Percentiles rank a stretch among this genome's conserved stretches.
phyloP scores from a whole-genome alignment of 2,113 vertebrate species.

The Channa argus region DNA sequence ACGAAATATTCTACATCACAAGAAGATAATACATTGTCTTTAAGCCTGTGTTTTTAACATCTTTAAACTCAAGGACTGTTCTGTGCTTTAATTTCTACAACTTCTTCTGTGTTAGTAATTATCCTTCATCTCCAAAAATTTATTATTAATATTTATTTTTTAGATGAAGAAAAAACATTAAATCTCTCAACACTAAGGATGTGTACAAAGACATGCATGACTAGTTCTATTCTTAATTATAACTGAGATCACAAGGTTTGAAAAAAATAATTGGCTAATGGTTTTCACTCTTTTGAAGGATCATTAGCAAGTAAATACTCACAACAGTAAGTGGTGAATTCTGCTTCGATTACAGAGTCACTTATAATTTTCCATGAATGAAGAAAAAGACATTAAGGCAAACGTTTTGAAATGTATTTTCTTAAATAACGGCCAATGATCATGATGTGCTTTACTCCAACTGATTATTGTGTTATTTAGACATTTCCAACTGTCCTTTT shows the following conservation, averaged over 20 bases:
- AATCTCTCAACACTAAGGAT: background rate
- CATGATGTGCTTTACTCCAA: conserved; percentile 5
- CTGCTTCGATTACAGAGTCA: background rate
- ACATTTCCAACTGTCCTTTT: no score
- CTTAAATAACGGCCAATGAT: background rate
- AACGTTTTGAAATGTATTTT: no score
- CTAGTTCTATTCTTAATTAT: background rate
- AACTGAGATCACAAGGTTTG: conserved; percentile 8
- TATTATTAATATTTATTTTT: background rate
- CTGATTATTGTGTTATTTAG: no score
- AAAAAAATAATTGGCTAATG: background rate
- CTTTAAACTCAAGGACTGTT: background rate
- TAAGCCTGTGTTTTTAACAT: background rate
- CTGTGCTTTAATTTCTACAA: conserved; percentile 3
- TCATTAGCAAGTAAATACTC: background rate
- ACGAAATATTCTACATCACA: no score
- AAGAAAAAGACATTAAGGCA: no score
- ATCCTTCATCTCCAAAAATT: background rate
- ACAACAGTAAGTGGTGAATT: background rate
- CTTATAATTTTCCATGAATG: no score
- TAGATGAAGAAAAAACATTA: background rate
- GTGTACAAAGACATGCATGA: background rate
- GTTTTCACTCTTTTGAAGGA: background rate
- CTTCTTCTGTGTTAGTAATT: background rate
- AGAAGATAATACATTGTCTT: no score